A percentile compares a stretch with the other conserved stretches of the same genome.
These are phyloP conservation scores for Hoplias malabaricus DNA, from an alignment of 2,113 vertebrate species.

Conservation along the genomic window DNA sequence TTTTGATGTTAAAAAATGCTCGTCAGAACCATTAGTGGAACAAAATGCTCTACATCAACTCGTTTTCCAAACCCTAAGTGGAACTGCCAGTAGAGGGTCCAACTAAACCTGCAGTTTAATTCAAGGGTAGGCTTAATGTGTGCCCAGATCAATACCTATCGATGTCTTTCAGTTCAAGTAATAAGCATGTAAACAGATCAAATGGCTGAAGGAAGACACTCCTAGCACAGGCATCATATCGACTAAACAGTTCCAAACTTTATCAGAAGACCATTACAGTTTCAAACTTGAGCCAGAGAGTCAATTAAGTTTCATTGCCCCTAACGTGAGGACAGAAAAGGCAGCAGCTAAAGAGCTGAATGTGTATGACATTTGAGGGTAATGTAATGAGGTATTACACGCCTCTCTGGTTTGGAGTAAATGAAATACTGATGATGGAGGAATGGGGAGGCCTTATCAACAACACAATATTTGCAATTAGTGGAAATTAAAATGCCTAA, in stretches of 20 bases:
- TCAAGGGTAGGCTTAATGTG: not conserved
- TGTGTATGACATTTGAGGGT: not conserved
- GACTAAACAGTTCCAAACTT: not conserved
- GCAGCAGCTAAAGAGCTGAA: not conserved
- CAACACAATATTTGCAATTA: conserved; percentile 25
- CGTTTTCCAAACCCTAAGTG: not conserved
- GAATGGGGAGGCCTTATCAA: not conserved
- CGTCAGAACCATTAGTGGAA: too few species aligned
- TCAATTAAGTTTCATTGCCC: not conserved
- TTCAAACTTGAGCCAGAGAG: not conserved
- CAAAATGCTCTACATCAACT: not conserved
- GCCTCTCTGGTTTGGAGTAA: conserved; percentile 5
- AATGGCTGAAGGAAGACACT: not conserved
- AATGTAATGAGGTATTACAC: conserved; percentile 19
- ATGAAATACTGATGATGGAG: not conserved
- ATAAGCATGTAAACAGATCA: not conserved
- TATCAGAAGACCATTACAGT: not conserved
- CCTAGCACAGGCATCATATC: not conserved
- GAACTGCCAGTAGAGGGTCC: too few species aligned
- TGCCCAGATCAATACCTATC: not conserved
- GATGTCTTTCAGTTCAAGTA: not conserved
- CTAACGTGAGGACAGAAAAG: not conserved
- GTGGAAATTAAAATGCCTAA: not conserved
- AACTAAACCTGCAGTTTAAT: not conserved
- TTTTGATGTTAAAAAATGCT: too few species aligned